Base-by-base conservation (phyloP, 2,113 vertebrate species). In the Protobothrops mucrosquamatus region DNA sequence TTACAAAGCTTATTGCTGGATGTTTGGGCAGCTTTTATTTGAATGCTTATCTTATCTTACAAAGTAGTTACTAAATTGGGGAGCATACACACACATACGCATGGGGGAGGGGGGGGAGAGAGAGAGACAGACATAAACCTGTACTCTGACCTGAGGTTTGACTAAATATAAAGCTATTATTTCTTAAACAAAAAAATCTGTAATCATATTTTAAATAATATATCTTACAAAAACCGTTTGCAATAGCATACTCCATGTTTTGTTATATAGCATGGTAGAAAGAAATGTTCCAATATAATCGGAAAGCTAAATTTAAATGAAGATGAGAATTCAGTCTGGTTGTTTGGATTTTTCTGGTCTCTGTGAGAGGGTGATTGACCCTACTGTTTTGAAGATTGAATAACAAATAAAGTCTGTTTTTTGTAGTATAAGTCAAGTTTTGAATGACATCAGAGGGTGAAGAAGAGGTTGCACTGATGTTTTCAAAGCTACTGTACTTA, bases 341-440 rank as follows among this genome's bases (percentile, higher is more conserved):
- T 52, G 34, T 95, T 23, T 93, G 89, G 93, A 39, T 91, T 92
- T 34, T 94, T 96, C 57, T 92, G 52, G 92, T 95, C 59, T 91
- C 26, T 88, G 29, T 92, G 91, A 89, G 23, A 88, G 34, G 23
- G 55, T 59, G 69, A 56, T 92, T 61, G 0, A 0, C 93, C 92
- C 87, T 92, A 92, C 92, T 92, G 54, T 51, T 93, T 88, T 92
- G 46, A 92, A 69, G 46, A 90, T 88, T 88, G 91, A 91, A 39
- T 7, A 93, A 52, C 74, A 96, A 94, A 94, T 54, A 88, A 92
- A 95, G 64, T 88, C 86, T 94, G 26, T 86, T 94, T 89, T 94
- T 92, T 0, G 0, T 52, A 93, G 94, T 94, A 91, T 43, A 95
- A 95, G 94, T 0, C 0, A 64, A 90, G 94, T n/a, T 24, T 94